Evolutionary conservation across 2,113 vertebrate species (phyloP).

Genomic region (Vimba vimba): DNA sequence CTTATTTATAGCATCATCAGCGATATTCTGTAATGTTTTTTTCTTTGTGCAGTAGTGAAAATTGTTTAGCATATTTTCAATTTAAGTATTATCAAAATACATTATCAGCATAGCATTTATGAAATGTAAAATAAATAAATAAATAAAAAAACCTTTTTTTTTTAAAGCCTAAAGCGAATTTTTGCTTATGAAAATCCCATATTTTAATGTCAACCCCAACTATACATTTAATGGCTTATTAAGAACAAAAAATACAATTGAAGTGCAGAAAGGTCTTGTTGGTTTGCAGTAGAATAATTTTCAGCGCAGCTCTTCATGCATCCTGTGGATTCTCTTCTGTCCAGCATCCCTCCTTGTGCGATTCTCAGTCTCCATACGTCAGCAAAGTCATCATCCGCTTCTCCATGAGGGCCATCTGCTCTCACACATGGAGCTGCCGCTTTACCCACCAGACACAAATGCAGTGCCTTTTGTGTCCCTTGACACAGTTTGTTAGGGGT

Average conservation of each 20-base stretch:
- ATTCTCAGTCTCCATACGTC: constrained; percentile 33
- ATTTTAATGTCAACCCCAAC: background rate
- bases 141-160: too few species aligned
- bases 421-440: constrained; percentile 19
- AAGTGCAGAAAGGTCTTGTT: background rate
- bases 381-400: constrained; percentile 18
- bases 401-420: constrained; percentile 46
- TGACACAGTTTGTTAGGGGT: background rate
- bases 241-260: background rate
- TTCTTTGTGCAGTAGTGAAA: too few species aligned
- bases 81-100: too few species aligned
- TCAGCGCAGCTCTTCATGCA: background rate
- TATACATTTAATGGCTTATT: background rate
- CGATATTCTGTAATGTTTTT: too few species aligned
- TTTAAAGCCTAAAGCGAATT: background rate
- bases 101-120: background rate
- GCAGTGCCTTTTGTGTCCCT: background rate
- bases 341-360: constrained; percentile 19
- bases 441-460: constrained; percentile 3
- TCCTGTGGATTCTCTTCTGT: constrained; percentile 5
- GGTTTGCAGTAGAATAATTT: background rate
- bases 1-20: background rate
- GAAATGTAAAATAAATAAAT: too few species aligned
- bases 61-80: too few species aligned
- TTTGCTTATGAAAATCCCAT: background rate